Evolutionary conservation across 2,113 vertebrate genomes (phyloP), one percentile per base, ranked within the genome.

Genomic region (Odocoileus hemionus): DNA sequence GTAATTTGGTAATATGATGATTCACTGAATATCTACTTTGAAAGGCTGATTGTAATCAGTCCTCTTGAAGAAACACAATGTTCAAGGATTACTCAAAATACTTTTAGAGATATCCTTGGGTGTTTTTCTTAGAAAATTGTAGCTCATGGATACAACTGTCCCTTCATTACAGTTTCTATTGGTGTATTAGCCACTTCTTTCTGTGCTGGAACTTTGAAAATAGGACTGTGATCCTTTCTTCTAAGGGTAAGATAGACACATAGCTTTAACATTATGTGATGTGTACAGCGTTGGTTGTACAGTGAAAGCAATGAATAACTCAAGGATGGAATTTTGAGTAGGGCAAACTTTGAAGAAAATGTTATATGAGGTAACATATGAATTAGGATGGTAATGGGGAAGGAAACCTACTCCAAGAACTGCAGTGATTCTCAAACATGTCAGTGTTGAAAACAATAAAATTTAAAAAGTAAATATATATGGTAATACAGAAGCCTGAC

Each of bases 351-450:
- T 85, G 54, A 93, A 19, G n/a, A 82, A 93, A 91, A 86, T 80
- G 47, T 94, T 94, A 76, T 47, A 23, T 80, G 82, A 96, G 60
- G 15, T 80, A 88, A 3, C 7, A 39, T 74, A 60, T 85, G 45
- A 89, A 86, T 96, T 95, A 93, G 30, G 47, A 93, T 93, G 39
- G 64, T 96, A 58, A 86, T 57, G 43, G 17, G n/a, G 17, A 78
- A 92, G 45, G 58, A 91, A 91, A 85, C 25, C 8, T 47, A 94
- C 57, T 83, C 47, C 10, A 82, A 8, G 25, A 92, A 78, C 80
- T 96, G 50, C 58, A 93, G 4, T 91, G 26, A 74, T 80, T 94
- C 88, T 96, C 57, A 94, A 94, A 86, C 25, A 67, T 94, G 23
- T 80, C 28, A 78, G 52, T 89, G 76, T n/a, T 91, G 82, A 95